Base-by-base conservation (phyloP, 2,113 vertebrate species). In the Holacanthus passer region DNA sequence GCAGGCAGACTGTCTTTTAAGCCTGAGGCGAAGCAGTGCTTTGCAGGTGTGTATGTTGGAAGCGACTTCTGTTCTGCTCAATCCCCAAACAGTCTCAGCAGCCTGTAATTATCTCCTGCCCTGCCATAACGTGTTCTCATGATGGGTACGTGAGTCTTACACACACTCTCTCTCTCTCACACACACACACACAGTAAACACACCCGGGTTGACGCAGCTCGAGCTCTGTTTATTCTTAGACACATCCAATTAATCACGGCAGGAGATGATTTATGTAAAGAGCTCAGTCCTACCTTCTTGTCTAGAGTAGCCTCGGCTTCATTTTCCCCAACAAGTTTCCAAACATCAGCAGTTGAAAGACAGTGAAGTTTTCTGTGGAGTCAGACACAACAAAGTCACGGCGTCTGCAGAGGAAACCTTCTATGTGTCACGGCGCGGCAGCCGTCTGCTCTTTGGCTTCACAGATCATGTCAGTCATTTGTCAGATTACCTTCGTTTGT, bases 91-190 rank as follows among this genome's bases (percentile, higher is more conserved):
- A 84, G 79, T 82, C 50, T 35, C 7, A 83, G 85, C 85, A 92
- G 89, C 86, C 91, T 95, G 84, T 94, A 95, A 95, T 96, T 95
- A 95, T 89, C 76, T 58, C 63, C 70, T 94, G 92, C 91, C 83
- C 83, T 95, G 94, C 92, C 93, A 78, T 91, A 92, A 95, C 95
- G 94, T 91, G 94, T 93, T 93, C 82, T 83, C 88, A 58, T 47
- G 81, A 90, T 71, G 85, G 65, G 66, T 79, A 87, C 84, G 35
- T 71, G 88, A 86, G 74, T 86, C 77, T 75, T 47, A 73, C 84
- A 77, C 53, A n/a, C n/a, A n/a, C n/a, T n/a, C n/a, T n/a, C n/a
- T n/a, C n/a, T n/a, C n/a, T n/a, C n/a, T n/a, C n/a, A n/a, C n/a
- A n/a, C n/a, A n/a, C n/a, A 11, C 68, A 87, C 55, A 73, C 55